Percentiles rank a stretch among this genome's conserved stretches.
phyloP scores from a whole-genome alignment of 2,888 invertebrate species.

The Eumerus sabulonum region DNA sequence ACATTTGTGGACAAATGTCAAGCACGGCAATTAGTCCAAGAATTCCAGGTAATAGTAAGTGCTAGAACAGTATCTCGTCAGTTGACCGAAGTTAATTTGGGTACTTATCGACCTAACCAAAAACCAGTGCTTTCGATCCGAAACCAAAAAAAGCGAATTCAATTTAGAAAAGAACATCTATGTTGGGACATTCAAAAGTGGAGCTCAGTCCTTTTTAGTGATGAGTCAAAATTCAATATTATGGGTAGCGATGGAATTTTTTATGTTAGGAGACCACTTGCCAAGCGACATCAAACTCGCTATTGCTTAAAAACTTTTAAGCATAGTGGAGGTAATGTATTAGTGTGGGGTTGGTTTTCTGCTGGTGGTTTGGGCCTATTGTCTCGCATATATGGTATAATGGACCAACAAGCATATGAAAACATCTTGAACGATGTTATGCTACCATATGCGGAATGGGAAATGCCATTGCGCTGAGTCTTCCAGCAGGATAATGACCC shows the following conservation, averaged over 20 bases:
- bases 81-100: slow-evolving; percentile 1
- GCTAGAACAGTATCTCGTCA: neutral
- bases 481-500: too few species aligned
- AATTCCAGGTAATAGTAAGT: too few species aligned
- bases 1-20: too few species aligned
- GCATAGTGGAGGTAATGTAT: neutral
- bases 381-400: neutral
- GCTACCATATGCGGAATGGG: too few species aligned
- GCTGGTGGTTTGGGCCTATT: neutral
- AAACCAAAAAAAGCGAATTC: slow-evolving; percentile 1
- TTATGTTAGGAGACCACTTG: neutral
- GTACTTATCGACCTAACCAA: neutral
- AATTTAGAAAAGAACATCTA: slow-evolving; percentile 1
- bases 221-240: neutral
- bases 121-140: slow-evolving; percentile 2
- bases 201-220: neutral
- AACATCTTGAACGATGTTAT: neutral
- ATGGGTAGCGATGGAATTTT: too few species aligned
- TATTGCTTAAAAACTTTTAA: too few species aligned
- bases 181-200: neutral
- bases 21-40: too few species aligned
- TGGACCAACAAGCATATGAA: neutral
- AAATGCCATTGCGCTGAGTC: too few species aligned
- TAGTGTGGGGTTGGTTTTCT: neutral
- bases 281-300: neutral